A percentile compares a stretch with the other conserved stretches of the same genome.
Evolutionary conservation across 2,113 vertebrate genomes (phyloP).

Genomic region (Megaceryle torquata): DNA sequence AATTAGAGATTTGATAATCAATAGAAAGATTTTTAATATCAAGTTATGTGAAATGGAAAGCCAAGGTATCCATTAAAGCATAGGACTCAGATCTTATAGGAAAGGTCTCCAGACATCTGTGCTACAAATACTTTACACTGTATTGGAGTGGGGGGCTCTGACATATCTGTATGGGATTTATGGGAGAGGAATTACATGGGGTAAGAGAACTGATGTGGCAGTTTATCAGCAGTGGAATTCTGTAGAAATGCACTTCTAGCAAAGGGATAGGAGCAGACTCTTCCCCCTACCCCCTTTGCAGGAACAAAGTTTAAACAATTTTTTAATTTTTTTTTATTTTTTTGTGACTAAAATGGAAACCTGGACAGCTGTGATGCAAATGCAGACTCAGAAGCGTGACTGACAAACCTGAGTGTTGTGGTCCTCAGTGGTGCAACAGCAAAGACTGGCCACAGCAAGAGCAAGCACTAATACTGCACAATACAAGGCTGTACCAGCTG

Average conservation of each 20-base stretch:
- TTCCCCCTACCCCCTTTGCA: not conserved
- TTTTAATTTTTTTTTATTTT: not conserved
- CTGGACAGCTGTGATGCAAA: not conserved
- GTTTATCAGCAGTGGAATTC: not conserved
- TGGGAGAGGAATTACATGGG: not conserved
- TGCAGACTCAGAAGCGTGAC: not conserved
- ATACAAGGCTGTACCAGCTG: fast-evolving
- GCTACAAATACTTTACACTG: not conserved
- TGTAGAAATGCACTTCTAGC: not conserved
- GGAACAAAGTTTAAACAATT: not conserved
- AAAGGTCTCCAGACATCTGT: not conserved
- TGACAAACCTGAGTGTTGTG: not conserved
- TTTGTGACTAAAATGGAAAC: not conserved
- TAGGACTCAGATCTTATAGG: not conserved
- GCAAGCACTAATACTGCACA: not conserved
- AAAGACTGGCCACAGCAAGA: not conserved
- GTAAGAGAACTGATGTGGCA: fast-evolving
- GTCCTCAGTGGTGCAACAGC: not conserved
- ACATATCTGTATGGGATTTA: not conserved
- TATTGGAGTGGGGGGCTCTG: not conserved
- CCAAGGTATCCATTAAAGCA: not conserved
- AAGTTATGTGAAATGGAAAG: not conserved
- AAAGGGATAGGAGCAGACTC: not conserved
- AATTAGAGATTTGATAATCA: not conserved
- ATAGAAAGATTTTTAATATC: not conserved